Conservation (phyloP, 2,888 invertebrate genomes). For the Parnassius glacialis region DNA sequence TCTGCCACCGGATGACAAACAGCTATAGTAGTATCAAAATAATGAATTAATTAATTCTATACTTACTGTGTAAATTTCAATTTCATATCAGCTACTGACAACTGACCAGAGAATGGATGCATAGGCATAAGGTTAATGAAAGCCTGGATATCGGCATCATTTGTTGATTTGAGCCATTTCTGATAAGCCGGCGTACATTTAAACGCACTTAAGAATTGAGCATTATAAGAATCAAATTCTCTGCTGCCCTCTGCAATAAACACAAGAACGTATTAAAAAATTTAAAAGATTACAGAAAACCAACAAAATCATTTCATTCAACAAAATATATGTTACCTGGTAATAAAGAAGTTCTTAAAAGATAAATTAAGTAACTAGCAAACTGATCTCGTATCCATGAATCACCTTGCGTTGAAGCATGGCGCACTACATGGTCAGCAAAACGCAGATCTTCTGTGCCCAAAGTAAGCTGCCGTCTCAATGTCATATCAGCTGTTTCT, state of each 20-base stretch:
- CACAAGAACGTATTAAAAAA: constrained; percentile 4
- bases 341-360: constrained; percentile 88
- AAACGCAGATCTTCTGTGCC: constrained; percentile 97
- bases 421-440: constrained; percentile 94
- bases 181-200: constrained; percentile 94
- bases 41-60: background rate
- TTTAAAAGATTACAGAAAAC: constrained; percentile 8
- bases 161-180: constrained; percentile 86
- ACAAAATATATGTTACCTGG: constrained; percentile 74
- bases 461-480: constrained; percentile 91
- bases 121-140: constrained; percentile 87
- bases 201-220: constrained; percentile 91
- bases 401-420: constrained; percentile 90
- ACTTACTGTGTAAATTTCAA: constrained; percentile 94
- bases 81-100: constrained; percentile 97
- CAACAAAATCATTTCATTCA: background rate
- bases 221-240: constrained; percentile 94
- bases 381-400: constrained; percentile 98
- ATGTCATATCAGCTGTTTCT: constrained; percentile 89
- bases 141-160: constrained; percentile 82
- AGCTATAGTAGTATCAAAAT: too few species aligned
- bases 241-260: constrained; percentile 85
- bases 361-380: constrained; percentile 89
- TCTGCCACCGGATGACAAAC: too few species aligned
- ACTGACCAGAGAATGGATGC: constrained; percentile 96